Base-by-base conservation (phyloP, 2,888 invertebrate genomes). In the Drosophila recens region DNA sequence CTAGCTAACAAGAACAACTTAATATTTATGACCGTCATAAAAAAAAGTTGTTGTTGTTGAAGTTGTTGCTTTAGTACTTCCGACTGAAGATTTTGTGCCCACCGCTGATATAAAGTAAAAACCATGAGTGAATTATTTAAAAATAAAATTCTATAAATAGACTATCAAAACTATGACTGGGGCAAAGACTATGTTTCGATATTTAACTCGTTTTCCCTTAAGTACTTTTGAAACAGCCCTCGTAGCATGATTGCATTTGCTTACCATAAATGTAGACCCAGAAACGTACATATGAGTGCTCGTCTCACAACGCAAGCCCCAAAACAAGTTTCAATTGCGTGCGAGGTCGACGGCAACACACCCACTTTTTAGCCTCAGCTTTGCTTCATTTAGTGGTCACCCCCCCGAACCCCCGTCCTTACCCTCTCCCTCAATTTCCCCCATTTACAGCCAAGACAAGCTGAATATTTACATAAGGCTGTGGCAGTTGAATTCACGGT, bases 321-420 rank as follows among this genome's bases (percentile, higher is more conserved):
- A 36, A 56, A 75, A 68, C 68, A 68, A 72, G 52, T 59, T 80
- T 64, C 68, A 77, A 80, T 83, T 83, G 82, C 82, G 86, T 83
- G 82, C 82, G 82, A 83, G 82, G 82, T 85, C 80, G 78, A 46
- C 63, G 70, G 33, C 43, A 36, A 45, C 45, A 76, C 76, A 67
- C 76, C 75, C 65, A 76, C 77, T 76, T 76, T 72, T 62, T 56
- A 72, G 75, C 64, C 72, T 61, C 52, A 67, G 63, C 58, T 74
- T 74, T 68, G 73, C 58, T 63, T 59, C 70, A 42, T 20, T 56
- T 30, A 11, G 46, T 53, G 23, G 45, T 38, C 20, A 42, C 11
- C 30, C 27, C 13, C 27, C 11, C 3, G 23, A 4, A 45, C 36
- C 53, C 62, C 57, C n/a, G n/a, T n/a, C n/a, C n/a, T n/a, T n/a